phyloP scores from a whole-genome alignment of 2,113 vertebrate species.

The Cololabis saira region DNA sequence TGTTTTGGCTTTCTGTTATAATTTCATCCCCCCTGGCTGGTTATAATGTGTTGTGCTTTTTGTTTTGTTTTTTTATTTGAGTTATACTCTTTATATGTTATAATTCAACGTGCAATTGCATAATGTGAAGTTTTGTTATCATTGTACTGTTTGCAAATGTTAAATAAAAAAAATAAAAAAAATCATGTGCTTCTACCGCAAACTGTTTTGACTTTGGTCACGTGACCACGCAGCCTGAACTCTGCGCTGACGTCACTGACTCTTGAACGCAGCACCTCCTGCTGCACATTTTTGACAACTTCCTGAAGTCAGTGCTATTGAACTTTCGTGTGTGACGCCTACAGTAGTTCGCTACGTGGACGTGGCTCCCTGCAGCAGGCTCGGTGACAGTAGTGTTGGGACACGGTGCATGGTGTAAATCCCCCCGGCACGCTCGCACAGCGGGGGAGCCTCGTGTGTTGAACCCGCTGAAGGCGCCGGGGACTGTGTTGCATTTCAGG shows the following conservation, averaged over 20 bases:
- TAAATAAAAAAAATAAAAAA: too few relatives aligned
- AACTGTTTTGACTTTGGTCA: too few relatives aligned
- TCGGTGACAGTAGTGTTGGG: too few relatives aligned
- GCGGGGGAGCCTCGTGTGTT: neutral
- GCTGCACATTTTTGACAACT: constrained; percentile 45
- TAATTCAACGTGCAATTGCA: too few relatives aligned
- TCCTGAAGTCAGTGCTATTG: constrained; percentile 52
- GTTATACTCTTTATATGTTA: too few relatives aligned
- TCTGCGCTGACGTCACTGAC: neutral
- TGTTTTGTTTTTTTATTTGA: too few relatives aligned
- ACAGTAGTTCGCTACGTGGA: constrained; percentile 57
- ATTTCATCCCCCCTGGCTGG: too few relatives aligned
- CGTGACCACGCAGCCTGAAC: neutral
- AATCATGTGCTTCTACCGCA: too few relatives aligned
- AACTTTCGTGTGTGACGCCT: constrained; percentile 47
- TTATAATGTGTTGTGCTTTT: too few relatives aligned
- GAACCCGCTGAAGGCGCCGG: neutral
- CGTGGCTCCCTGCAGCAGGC: constrained; percentile 41
- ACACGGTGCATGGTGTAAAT: neutral
- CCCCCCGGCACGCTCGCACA: neutral
- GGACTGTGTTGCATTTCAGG: neutral
- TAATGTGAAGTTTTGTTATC: too few relatives aligned
- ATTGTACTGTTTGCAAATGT: too few relatives aligned
- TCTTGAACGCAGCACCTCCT: constrained; percentile 36
- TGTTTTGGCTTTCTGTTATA: too few relatives aligned